Conservation (phyloP, 1,140 invertebrate genomes). For the Antheraea mylitta region DNA sequence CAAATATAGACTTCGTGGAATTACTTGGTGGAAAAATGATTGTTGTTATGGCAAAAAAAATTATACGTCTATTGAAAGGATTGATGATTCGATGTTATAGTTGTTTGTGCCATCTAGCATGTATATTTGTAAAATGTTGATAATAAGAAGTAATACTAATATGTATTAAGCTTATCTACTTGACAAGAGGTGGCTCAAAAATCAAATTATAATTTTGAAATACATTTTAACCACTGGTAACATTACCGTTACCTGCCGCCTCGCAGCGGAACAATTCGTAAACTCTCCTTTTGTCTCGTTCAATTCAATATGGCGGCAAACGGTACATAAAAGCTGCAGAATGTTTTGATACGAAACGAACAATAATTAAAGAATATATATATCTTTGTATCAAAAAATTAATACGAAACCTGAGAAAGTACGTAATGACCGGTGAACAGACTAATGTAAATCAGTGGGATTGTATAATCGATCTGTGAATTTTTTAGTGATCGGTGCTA, state of each 20-base stretch:
- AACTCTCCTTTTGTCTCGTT: conserved; percentile 69
- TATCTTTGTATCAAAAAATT: conserved; percentile 30
- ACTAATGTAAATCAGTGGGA: conserved; percentile 33
- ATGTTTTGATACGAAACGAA: conserved; percentile 71
- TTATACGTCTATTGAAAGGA: too few species aligned
- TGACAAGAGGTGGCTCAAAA: conserved; percentile 6
- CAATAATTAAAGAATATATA: conserved; percentile 44
- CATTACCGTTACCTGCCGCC: conserved; percentile 22
- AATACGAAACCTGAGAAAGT: conserved; percentile 43
- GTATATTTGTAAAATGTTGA: too few species aligned
- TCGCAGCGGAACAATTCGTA: conserved; percentile 38
- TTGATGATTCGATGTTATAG: too few species aligned
- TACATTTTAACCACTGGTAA: conserved; percentile 9
- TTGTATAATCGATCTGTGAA: conserved; percentile 24
- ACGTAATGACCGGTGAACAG: conserved; percentile 48
- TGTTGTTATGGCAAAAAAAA: too few species aligned
- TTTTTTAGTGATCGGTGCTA: conserved; percentile 31
- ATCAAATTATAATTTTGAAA: background rate
- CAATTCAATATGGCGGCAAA: conserved; percentile 76
- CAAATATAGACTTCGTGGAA: too few species aligned
- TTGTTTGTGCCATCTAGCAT: too few species aligned
- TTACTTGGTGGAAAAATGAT: too few species aligned
- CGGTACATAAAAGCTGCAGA: conserved; percentile 69
- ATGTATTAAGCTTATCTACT: background rate
- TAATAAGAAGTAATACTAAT: background rate